Percentiles rank a stretch among this genome's conserved stretches.
Evolutionary conservation across 2,888 invertebrate species (phyloP).

Genomic region (Euzophera pinguis): DNA sequence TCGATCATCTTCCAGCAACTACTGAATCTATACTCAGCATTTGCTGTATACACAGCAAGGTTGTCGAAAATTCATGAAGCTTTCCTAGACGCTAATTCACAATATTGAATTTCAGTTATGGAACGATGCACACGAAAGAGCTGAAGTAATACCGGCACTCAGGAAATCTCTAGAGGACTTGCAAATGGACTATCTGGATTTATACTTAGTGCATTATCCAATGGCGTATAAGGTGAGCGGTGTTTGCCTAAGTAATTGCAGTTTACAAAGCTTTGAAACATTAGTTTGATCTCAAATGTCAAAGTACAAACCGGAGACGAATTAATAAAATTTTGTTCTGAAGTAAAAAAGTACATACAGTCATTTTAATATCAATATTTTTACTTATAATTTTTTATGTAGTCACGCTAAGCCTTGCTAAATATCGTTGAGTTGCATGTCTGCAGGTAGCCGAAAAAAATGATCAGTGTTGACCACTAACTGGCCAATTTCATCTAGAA

Average conservation of each 20-base stretch:
- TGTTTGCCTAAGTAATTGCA: constrained; percentile 13
- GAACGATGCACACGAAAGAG: constrained; percentile 80
- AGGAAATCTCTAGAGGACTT: constrained; percentile 82
- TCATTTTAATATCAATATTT: too few species aligned
- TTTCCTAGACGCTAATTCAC: constrained; percentile 13
- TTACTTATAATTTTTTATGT: too few species aligned
- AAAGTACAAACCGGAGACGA: background rate
- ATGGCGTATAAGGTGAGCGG: constrained; percentile 79
- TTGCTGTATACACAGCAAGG: too few species aligned
- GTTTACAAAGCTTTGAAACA: constrained; percentile 12
- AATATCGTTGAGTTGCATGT: too few species aligned
- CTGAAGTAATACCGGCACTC: constrained; percentile 83
- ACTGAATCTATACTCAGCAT: background rate
- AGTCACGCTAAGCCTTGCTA: too few species aligned
- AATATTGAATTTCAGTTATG: constrained; percentile 49
- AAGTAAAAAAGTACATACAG: too few species aligned
- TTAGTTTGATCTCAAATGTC: background rate
- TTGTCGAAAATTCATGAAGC: background rate
- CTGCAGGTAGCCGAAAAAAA: too few species aligned
- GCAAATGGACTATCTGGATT: constrained; percentile 86
- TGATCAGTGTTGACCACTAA: too few species aligned
- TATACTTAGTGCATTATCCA: constrained; percentile 91
- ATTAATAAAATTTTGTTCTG: too few species aligned
- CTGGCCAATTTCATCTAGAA: too few species aligned
- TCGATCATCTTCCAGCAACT: background rate